Conservation (phyloP, 2,888 invertebrate species). For the Heterodera filipjevi region DNA sequence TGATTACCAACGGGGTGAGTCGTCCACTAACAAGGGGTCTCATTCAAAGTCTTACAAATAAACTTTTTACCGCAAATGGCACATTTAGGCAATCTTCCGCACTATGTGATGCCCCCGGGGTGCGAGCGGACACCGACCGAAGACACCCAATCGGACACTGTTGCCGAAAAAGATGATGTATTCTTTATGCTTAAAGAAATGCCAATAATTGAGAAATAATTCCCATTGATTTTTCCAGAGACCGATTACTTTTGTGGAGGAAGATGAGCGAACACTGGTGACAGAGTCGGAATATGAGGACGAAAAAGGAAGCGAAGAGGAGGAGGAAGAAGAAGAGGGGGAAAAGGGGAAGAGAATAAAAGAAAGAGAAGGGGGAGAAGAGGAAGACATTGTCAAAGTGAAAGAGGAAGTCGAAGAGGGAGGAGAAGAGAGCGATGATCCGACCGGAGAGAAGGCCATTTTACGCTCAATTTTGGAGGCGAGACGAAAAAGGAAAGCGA, state of each 20-base stretch:
- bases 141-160: constrained; percentile 41
- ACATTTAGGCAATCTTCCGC: constrained; percentile 69
- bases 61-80: background rate
- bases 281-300: constrained; percentile 41
- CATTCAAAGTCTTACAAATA: background rate
- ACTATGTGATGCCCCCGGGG: constrained; percentile 72
- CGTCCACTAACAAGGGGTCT: constrained; percentile 69
- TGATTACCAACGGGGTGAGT: constrained; percentile 96
- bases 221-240: constrained; percentile 38
- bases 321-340: constrained; percentile 35
- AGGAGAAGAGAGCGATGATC: constrained; percentile 10
- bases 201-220: background rate
- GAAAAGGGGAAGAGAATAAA: constrained; percentile 19
- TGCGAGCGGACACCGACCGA: constrained; percentile 37
- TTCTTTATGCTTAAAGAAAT: background rate
- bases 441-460: constrained; percentile 26
- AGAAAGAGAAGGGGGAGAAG: constrained; percentile 14
- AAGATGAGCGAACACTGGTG: constrained; percentile 43
- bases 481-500: background rate
- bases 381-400: constrained; percentile 30
- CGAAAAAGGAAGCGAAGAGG: constrained; percentile 36
- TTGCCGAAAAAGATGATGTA: constrained; percentile 34
- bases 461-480: constrained; percentile 18
- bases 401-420: constrained; percentile 25
- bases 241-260: constrained; percentile 58